Evolutionary conservation across 2,113 vertebrate genomes (phyloP).

Genomic region (Perca fluviatilis): DNA sequence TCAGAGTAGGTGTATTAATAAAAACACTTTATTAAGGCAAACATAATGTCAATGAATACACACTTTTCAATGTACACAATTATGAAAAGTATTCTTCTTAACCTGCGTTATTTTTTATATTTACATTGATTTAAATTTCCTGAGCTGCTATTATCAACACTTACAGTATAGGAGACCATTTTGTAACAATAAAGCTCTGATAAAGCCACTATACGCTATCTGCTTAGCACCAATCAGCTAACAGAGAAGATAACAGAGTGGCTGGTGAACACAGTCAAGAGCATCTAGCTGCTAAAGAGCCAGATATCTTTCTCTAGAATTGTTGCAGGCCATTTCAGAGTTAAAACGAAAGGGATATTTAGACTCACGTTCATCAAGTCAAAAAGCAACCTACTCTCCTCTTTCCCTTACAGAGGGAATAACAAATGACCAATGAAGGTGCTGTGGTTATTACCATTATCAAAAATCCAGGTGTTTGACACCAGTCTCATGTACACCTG

Average conservation of each 20-base stretch:
- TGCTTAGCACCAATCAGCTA: background rate
- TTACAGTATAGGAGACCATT: background rate
- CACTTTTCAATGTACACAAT: background rate
- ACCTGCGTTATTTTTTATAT: background rate
- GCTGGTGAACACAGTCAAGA: background rate
- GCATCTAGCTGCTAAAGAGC: background rate
- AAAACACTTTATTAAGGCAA: background rate
- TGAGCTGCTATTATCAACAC: background rate
- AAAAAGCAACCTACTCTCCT: background rate
- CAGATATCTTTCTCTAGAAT: background rate
- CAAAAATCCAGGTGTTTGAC: slow-evolving; percentile 18
- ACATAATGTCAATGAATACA: background rate
- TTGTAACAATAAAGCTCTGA: background rate
- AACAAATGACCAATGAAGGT: slow-evolving; percentile 65
- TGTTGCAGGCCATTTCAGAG: background rate
- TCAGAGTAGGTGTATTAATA: background rate
- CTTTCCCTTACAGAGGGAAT: slow-evolving; percentile 27
- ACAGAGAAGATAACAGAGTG: background rate
- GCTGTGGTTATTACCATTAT: slow-evolving; percentile 21
- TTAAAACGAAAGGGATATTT: background rate
- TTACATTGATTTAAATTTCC: background rate
- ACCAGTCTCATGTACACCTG: slow-evolving; percentile 56
- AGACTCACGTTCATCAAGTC: background rate
- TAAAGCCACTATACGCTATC: background rate
- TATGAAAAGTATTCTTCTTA: background rate